A percentile compares a stretch with the other conserved stretches of the same genome.
Evolutionary conservation across 1,140 invertebrate genomes (phyloP).

Genomic region (Colletes gigas): DNA sequence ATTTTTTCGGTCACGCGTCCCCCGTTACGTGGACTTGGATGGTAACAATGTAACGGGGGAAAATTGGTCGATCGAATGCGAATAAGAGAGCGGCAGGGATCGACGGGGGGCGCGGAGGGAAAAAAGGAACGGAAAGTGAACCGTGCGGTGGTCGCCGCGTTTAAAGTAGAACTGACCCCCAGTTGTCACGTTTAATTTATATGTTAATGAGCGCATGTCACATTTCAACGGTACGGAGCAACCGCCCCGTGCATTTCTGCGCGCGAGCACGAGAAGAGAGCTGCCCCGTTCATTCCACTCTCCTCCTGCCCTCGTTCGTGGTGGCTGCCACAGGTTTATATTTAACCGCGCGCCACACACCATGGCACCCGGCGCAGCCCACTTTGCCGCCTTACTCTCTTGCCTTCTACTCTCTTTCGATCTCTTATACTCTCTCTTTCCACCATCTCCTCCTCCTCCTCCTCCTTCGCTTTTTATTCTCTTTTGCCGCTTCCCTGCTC

Average conservation of each 20-base stretch:
- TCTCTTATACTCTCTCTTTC: constrained; percentile 42
- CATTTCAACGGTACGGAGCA: constrained; percentile 60
- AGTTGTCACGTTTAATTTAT: constrained; percentile 74
- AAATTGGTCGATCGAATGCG: neutral
- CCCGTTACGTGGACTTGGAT: neutral
- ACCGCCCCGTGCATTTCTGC: constrained; percentile 41
- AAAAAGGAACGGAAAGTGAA: constrained; percentile 39
- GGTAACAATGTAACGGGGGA: neutral
- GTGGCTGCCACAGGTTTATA: constrained; percentile 62
- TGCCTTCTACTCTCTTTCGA: constrained; percentile 42
- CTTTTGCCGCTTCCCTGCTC: neutral
- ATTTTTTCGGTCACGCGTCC: neutral
- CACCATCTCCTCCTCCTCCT: neutral
- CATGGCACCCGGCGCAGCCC: constrained; percentile 57
- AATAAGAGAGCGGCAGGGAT: neutral
- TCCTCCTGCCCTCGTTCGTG: constrained; percentile 50
- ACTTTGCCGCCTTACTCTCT: constrained; percentile 62
- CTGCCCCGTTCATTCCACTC: constrained; percentile 63
- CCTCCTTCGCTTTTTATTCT: constrained; percentile 8
- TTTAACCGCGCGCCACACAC: constrained; percentile 68
- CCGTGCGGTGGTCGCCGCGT: constrained; percentile 48
- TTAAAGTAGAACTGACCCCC: constrained; percentile 64
- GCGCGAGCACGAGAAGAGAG: constrained; percentile 35
- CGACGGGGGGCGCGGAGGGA: neutral
- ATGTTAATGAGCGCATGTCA: constrained; percentile 73